Percentiles rank a stretch among this genome's conserved stretches.
Evolutionary conservation across 2,113 vertebrate species (phyloP).

Genomic region (Ceratotherium simum): DNA sequence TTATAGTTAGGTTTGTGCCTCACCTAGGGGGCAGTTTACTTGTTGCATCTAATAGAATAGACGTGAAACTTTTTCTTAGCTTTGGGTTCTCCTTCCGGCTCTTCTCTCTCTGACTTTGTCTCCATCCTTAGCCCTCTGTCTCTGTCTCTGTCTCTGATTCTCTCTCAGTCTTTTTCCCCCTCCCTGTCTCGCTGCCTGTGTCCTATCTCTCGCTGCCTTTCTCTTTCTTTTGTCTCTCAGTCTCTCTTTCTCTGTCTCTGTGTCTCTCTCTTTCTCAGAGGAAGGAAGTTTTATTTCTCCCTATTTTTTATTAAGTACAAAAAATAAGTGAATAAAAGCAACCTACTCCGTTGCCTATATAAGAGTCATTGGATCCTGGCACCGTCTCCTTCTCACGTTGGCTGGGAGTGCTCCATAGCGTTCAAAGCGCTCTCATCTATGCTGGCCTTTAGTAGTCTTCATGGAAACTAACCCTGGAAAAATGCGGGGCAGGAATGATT

Average conservation of each 20-base stretch:
- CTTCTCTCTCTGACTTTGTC: not conserved
- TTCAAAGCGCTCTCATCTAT: not conserved
- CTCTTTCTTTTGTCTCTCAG: not conserved
- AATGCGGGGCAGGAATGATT: not conserved
- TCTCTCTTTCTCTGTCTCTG: not conserved
- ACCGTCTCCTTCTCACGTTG: not conserved
- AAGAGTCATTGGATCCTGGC: not conserved
- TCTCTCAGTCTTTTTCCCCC: not conserved
- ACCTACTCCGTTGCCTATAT: not conserved
- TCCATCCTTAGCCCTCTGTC: not conserved
- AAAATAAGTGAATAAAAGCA: not conserved
- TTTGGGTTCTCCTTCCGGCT: not conserved
- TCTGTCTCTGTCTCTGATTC: not conserved
- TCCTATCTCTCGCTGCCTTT: not conserved
- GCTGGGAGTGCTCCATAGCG: too few species aligned
- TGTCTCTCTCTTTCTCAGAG: not conserved
- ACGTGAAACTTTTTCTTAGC: not conserved
- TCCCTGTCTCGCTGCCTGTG: not conserved
- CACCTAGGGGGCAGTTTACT: not conserved
- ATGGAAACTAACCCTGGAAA: not conserved
- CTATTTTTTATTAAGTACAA: not conserved
- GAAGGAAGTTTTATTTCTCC: not conserved
- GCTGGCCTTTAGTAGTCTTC: not conserved
- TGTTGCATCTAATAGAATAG: not conserved
- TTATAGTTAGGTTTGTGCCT: not conserved